Percentiles rank a stretch among this genome's conserved stretches.
phyloP scores from a whole-genome alignment of 2,113 vertebrate species.

The Prionailurus bengalensis region DNA sequence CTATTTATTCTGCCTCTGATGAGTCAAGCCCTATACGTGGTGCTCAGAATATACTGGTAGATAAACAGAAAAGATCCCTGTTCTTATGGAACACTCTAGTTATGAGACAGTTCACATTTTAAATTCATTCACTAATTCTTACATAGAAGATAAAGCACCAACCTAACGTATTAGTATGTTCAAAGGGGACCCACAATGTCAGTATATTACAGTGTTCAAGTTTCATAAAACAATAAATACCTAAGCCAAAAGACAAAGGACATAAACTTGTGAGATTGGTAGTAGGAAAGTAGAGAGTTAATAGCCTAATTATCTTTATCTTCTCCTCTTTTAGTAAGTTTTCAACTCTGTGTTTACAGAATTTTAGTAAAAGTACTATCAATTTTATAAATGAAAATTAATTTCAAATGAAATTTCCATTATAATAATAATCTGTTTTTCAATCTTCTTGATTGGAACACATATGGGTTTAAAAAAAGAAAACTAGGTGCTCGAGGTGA shows the following conservation, averaged over 20 bases:
- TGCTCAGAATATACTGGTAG: neutral
- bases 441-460: neutral
- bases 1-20: neutral
- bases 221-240: slow-evolving; percentile 11
- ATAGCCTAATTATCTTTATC: neutral
- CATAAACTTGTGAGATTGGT: neutral
- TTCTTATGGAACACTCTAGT: neutral
- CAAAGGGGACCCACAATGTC: neutral
- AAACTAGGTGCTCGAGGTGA: neutral
- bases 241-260: neutral
- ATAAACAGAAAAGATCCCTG: neutral
- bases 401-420: slow-evolving; percentile 12
- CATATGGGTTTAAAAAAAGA: neutral
- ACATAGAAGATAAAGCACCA: neutral
- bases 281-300: neutral
- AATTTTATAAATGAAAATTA: slow-evolving; percentile 5
- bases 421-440: slow-evolving; percentile 12
- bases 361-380: neutral
- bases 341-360: neutral
- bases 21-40: neutral
- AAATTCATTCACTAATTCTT: neutral
- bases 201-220: neutral
- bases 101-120: neutral
- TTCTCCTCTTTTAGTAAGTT: slow-evolving; percentile 7
- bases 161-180: neutral